Percentiles rank a stretch among this genome's conserved stretches.
Evolutionary conservation across 2,888 invertebrate genomes (phyloP).

Genomic region (Ernsta delagoae): DNA sequence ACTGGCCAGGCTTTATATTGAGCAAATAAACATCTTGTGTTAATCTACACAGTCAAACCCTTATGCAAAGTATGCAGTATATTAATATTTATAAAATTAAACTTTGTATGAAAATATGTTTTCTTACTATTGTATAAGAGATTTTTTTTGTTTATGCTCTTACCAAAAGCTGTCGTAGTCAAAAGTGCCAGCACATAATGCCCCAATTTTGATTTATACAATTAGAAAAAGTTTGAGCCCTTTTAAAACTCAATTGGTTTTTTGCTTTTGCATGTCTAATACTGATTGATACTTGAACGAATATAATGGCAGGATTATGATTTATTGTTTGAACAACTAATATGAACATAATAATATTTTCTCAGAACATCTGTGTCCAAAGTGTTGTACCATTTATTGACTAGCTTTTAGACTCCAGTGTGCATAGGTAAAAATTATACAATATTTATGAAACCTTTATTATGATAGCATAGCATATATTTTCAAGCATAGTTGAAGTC

Average conservation of each 20-base stretch:
- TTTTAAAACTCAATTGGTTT: conserved; percentile 30
- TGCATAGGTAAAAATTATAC: conserved; percentile 22
- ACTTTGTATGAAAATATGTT: too few relatives aligned
- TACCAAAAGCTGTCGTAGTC: neutral
- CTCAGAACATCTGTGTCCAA: conserved; percentile 10
- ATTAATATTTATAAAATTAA: too few relatives aligned
- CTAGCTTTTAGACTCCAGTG: conserved; percentile 18
- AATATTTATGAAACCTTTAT: neutral
- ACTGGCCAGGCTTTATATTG: too few relatives aligned
- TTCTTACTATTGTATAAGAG: too few relatives aligned
- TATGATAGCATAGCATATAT: too few relatives aligned
- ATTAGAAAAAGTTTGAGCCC: conserved; percentile 14
- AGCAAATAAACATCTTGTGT: too few relatives aligned
- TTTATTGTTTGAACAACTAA: conserved; percentile 7
- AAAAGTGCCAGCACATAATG: conserved; percentile 24
- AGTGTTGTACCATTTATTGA: conserved; percentile 15
- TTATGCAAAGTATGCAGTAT: too few relatives aligned
- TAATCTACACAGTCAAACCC: too few relatives aligned
- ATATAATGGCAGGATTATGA: conserved; percentile 35
- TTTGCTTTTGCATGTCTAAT: conserved; percentile 32
- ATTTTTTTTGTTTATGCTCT: neutral
- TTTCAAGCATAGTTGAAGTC: conserved; percentile 22
- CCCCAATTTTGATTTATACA: neutral
- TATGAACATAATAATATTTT: neutral
- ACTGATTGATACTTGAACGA: conserved; percentile 16